These are phyloP conservation scores for Ephydatia muelleri DNA, from an alignment of 37 sponge, comb jelly and placozoan species.

Conservation along the genomic window DNA sequence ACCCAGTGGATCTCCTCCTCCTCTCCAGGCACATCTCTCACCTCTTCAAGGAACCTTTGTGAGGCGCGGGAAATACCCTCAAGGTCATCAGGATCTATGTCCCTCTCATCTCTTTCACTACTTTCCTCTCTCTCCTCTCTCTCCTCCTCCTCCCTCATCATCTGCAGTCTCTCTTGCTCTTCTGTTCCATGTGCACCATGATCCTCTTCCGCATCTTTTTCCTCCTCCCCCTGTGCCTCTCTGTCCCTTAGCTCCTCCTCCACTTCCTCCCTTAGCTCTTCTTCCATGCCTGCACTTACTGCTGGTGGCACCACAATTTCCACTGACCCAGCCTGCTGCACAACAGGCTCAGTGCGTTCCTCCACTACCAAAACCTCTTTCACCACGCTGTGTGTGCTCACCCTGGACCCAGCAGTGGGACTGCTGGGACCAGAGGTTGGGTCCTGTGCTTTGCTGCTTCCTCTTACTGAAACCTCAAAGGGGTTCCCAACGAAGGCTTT, in stretches of 20 bases:
- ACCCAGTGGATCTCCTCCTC: conserved; percentile 3
- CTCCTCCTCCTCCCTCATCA: conserved; percentile 3
- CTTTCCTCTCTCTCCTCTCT: conserved; percentile 2
- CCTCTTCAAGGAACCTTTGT: conserved; percentile 32
- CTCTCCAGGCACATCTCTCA: neutral
- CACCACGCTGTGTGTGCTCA: no score
- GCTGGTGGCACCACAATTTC: neutral
- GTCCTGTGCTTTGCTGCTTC: neutral
- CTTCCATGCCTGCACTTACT: neutral
- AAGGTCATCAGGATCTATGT: neutral
- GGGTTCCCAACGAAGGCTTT: conserved; percentile 4
- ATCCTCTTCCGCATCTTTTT: neutral
- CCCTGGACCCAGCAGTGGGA: neutral
- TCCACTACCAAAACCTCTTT: neutral
- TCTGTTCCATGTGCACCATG: neutral
- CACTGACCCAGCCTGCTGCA: neutral
- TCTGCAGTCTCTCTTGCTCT: neutral
- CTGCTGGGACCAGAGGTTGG: neutral
- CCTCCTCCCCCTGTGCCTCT: conserved; percentile 17
- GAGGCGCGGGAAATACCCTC: conserved; percentile 36
- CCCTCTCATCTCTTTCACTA: neutral
- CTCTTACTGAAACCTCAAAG: neutral
- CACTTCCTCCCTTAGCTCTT: neutral
- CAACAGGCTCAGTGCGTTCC: neutral
- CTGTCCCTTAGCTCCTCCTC: conserved; percentile 20